These are phyloP conservation scores for Vollenhovia emeryi DNA, from an alignment of 1,140 invertebrate genomes.

Conservation along the genomic window DNA sequence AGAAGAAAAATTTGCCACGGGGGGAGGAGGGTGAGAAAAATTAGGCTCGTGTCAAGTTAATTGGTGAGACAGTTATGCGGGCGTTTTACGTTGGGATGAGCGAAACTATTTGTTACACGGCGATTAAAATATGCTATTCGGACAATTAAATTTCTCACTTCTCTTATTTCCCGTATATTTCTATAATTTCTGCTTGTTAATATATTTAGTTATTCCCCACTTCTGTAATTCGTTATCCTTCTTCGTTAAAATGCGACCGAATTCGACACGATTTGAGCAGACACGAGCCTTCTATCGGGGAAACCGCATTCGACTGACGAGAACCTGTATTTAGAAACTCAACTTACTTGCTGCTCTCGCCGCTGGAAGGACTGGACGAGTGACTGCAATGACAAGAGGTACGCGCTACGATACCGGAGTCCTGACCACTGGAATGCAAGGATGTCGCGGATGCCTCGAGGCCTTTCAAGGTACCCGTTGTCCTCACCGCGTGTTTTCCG, in stretches of 20 bases:
- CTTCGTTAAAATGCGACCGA: not conserved
- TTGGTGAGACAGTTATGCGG: not conserved
- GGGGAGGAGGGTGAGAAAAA: not conserved
- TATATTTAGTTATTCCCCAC: not conserved
- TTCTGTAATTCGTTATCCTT: not conserved
- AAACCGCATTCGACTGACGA: not conserved
- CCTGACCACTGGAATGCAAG: conserved; percentile 92
- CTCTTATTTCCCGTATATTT: not conserved
- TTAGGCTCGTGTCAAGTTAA: not conserved
- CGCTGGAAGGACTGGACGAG: conserved; percentile 88
- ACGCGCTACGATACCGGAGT: conserved; percentile 89
- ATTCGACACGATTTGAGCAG: not conserved
- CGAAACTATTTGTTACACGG: not conserved
- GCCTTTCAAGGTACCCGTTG: conserved; percentile 70
- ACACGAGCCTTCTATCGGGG: not conserved
- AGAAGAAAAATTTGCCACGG: not conserved
- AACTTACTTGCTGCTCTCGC: conserved; percentile 89
- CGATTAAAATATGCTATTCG: not conserved
- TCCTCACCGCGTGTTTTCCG: conserved; percentile 69
- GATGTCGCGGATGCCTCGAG: conserved; percentile 90
- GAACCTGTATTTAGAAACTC: conserved; percentile 6
- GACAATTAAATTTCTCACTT: not conserved
- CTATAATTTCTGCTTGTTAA: not conserved
- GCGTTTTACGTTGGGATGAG: not conserved
- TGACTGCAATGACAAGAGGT: conserved; percentile 88